These are phyloP conservation scores for Pseudorectes ferrugineus DNA, from an alignment of 2,113 vertebrate species.

Conservation along the genomic window DNA sequence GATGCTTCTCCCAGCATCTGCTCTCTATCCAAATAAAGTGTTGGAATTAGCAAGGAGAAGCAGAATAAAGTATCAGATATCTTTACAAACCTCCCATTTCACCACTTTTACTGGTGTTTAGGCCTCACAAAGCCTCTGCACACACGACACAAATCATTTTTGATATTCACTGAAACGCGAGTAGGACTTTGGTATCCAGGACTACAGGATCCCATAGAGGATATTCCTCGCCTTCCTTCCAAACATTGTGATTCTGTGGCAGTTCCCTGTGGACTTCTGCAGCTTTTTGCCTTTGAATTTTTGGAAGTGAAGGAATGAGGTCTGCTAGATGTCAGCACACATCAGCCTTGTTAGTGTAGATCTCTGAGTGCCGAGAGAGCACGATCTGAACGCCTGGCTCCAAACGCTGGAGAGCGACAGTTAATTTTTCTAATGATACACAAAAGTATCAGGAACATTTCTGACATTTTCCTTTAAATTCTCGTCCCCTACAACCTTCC, in stretches of 20 bases:
- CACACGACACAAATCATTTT: fast-evolving
- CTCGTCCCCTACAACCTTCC: not conserved
- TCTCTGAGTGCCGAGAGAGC: not conserved
- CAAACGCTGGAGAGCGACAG: not conserved
- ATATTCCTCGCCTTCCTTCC: not conserved
- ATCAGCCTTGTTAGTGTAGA: not conserved
- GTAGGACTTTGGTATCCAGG: fast-evolving
- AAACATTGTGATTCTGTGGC: not conserved
- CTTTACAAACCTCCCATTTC: not conserved
- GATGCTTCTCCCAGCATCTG: not conserved
- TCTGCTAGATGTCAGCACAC: conserved; percentile 42
- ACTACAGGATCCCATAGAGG: not conserved
- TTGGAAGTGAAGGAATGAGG: conserved; percentile 40
- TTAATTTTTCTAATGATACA: conserved; percentile 62
- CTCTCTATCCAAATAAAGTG: not conserved
- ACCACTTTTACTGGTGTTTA: not conserved
- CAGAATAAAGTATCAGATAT: not conserved
- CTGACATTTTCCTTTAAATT: conserved; percentile 24
- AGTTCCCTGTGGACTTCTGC: not conserved
- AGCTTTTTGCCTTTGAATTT: not conserved
- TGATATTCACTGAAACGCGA: not conserved
- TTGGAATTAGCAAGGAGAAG: not conserved
- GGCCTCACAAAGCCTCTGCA: not conserved
- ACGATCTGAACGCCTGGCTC: not conserved
- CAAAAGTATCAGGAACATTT: conserved; percentile 10